A percentile compares a stretch with the other conserved stretches of the same genome.
These are phyloP conservation scores for Hirtodrosophila trivittata DNA, from an alignment of 2,888 invertebrate species.

Conservation along the genomic window DNA sequence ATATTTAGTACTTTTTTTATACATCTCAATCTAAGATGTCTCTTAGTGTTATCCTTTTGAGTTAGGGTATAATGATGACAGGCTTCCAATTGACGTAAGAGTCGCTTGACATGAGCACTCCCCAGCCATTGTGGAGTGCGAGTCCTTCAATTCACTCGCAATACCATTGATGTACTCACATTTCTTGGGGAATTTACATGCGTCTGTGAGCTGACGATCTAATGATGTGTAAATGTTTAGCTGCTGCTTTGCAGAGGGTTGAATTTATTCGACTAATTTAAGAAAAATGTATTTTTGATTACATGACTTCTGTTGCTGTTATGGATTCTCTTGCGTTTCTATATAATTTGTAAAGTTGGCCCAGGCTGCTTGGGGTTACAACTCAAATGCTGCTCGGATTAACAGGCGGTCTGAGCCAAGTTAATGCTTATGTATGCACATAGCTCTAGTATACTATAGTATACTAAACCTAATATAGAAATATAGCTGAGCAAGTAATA, in stretches of 20 bases:
- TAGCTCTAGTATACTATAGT: slow-evolving; percentile 4
- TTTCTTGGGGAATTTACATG: slow-evolving; percentile 33
- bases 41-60: too few relatives aligned
- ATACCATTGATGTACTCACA: slow-evolving; percentile 16
- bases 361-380: neutral
- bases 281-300: slow-evolving; percentile 64
- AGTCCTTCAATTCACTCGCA: slow-evolving; percentile 10
- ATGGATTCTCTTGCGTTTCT: slow-evolving; percentile 6
- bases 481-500: slow-evolving; percentile 58
- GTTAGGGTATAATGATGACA: slow-evolving; percentile 15
- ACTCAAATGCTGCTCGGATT: slow-evolving; percentile 4
- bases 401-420: slow-evolving; percentile 1
- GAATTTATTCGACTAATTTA: slow-evolving; percentile 38
- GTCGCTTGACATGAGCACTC: slow-evolving; percentile 17
- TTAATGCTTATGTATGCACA: slow-evolving; percentile 12
- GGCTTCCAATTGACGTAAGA: neutral
- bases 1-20: too few relatives aligned
- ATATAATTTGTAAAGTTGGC: slow-evolving; percentile 26
- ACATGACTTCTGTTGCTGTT: slow-evolving; percentile 18
- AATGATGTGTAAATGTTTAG: slow-evolving; percentile 66
- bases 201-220: slow-evolving; percentile 48
- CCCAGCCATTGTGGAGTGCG: slow-evolving; percentile 4
- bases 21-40: too few relatives aligned
- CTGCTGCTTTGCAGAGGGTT: slow-evolving; percentile 20
- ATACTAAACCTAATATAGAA: slow-evolving; percentile 23